Evolutionary conservation across 2,797 vertebrate species (phyloP), one percentile per base, ranked within the genome.

Genomic region (Macrochelys suwanniensis): DNA sequence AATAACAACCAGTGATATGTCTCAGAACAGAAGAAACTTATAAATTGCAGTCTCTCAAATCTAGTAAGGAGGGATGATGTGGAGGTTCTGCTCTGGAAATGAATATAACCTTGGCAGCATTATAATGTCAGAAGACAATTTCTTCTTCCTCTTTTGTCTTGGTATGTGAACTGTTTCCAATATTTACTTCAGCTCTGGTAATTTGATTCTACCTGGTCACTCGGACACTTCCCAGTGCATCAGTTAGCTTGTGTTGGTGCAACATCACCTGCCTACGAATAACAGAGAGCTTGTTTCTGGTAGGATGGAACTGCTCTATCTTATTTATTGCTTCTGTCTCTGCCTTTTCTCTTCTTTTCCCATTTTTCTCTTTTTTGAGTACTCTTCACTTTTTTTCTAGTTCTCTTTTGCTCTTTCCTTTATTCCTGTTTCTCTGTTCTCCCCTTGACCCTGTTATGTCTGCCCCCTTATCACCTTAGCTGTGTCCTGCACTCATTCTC

Each of bases 21-120:
- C 94, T 82, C 42, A 96, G 85, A 82, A 89, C 89, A 87, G 90
- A 93, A 79, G 37, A 85, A 91, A 50, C 13, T 83, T 33, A 56
- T 91, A 53, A 7, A 88, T 31, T 91, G 78, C 51, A 92, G 74
- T 45, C 89, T 88, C 71, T 84, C 2, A 6, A 45, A 80, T 92
- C 80, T 87, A 3, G 10, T 25, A 25, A 45, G 71, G 11, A 45
- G 23, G 71, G 37, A 45, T 25, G 42, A 12, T 45, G 21, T 74
- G 42, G 21, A 11, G 33, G 23, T 45, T 23, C 42, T 45, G 37
- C 23, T 11, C 23, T 25, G 42, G 71, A 45, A 45, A 74, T 45
- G 42, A 74, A 11, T 76, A 76, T 26, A 11, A 47, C 42, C 37
- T 45, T 45, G 68, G 37, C 37, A 61, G 37, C 42, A 76, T 7